Evolutionary conservation across 2,113 vertebrate genomes (phyloP), one percentile per base, ranked within the genome.

Genomic region (Etheostoma cragini): DNA sequence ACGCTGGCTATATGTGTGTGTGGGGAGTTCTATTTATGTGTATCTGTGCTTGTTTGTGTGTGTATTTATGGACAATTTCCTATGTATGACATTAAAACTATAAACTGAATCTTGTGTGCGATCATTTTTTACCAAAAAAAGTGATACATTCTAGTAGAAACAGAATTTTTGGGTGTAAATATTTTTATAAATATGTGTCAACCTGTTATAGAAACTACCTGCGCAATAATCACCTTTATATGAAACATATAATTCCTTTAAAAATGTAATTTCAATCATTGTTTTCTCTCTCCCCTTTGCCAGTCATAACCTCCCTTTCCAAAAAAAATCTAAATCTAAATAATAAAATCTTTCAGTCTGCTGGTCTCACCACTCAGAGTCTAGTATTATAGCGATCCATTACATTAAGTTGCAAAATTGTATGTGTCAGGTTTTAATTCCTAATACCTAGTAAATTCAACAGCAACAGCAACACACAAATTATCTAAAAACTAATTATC

Each of bases 1-100:
- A 76, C 22, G 66, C 80, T 83, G 56, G 77, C 21, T 80, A 16
- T 54, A 3, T 73, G 19, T 42, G 6, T 68, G 19, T 50, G 64
- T 24, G 49, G n/a, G 68, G 45, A 15, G 30, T 26, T 54, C 1
- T 16, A 2, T 70, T 2, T 21, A 1, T 53, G 45, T 42, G n/a
- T 54, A 19, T 42, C 12, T 54, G 35, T 66, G 19, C 21, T 0
- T 83, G 24, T 60, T 16, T 58, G 33, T 30, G 21, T 3, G 1
- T 22, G 26, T 35, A 35, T 42, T 14, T 38, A 26, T 62, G 47
- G 42, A 12, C n/a, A 42, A 22, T 62, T 24, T 22, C 10, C 0
- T 11, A 10, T 11, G 14, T 16, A 16, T 62, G 7, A 53, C 21
- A 58, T 49, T 52, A 8, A 35, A 49, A 50, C 54, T 17, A 53